Evolutionary conservation across 1,140 invertebrate genomes (phyloP), one percentile per base, ranked within the genome.

Genomic region (Orussus abietinus): DNA sequence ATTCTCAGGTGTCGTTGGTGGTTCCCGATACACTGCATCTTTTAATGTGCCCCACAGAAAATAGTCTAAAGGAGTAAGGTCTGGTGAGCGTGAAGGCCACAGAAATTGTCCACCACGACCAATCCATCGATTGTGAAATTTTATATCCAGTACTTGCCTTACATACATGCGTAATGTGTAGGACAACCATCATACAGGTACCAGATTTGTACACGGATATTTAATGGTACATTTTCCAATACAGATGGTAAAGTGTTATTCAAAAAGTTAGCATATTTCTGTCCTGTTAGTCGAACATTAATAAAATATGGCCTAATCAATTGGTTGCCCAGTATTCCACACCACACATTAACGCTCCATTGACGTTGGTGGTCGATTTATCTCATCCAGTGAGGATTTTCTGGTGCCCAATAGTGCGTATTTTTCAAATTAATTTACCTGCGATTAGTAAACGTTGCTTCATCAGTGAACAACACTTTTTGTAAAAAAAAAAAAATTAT

Each of bases 341-440:
- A 54, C 63, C 56, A 64, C 38, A 65, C 35, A 49, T 66, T 69
- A 14, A 66, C 21, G 39, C 41, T 40, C 36, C 44, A 47, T 15
- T 18, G 38, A 26, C n/a, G n/a, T 36, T 58, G 53, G 13, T 49
- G 19, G 21, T 42, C 21, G 4, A 38, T 29, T 21, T 47, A 31
- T 10, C 22, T 7, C 9, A 57, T 42, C 57, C 30, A 66, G 44
- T 52, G 49, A 31, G 51, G 53, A 49, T 62, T 62, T 45, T 45
- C 21, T 4, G 18, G 28, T 11, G 45, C 32, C 51, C 53, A 64
- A 17, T 48, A 51, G 33, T 55, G 53, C 28, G 45, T 43, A 42
- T 63, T 66, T 36, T 64, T 49, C 9, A 50, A 15, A 45, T 62
- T 61, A 29, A 64, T 45, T 21, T 45, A 34, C 1, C 58, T 55